These are phyloP conservation scores for Scaptomyza graminum DNA, from an alignment of 1,140 invertebrate genomes.

Conservation along the genomic window DNA sequence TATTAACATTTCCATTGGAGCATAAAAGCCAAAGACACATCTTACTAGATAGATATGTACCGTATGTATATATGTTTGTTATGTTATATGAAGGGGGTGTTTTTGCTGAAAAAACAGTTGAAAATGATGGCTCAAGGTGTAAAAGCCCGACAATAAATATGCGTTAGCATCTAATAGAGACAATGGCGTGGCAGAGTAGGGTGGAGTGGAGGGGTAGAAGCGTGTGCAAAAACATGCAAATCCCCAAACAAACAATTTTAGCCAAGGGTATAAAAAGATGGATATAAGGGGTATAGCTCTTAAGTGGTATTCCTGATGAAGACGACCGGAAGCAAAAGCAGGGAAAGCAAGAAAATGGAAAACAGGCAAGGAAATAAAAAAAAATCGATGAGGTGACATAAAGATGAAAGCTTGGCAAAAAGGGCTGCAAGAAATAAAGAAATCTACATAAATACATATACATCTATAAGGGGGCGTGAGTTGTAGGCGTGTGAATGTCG, in stretches of 20 bases:
- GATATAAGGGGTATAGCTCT: constrained; percentile 26
- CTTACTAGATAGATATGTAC: too few species aligned
- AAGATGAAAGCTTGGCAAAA: constrained; percentile 66
- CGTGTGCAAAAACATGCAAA: constrained; percentile 76
- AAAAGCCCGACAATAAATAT: constrained; percentile 79
- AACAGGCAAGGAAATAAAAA: constrained; percentile 8
- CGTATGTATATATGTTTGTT: too few species aligned
- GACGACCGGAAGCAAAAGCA: constrained; percentile 27
- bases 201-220: constrained; percentile 6
- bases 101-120: constrained; percentile 32
- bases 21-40: constrained; percentile 62
- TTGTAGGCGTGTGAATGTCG: constrained; percentile 40
- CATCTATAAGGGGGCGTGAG: constrained; percentile 21
- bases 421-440: constrained; percentile 37
- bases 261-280: constrained; percentile 51
- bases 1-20: constrained; percentile 77
- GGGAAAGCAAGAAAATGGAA: constrained; percentile 15
- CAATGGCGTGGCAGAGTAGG: constrained; percentile 3
- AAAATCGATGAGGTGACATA: constrained; percentile 74
- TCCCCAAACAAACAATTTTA: constrained; percentile 81
- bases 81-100: not conserved
- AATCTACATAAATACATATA: not conserved
- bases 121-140: constrained; percentile 61
- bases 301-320: constrained; percentile 53
- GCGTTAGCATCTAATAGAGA: constrained; percentile 76